A percentile compares a stretch with the other conserved stretches of the same genome.
Conservation (phyloP, 2,888 invertebrate species). For the Cotesia congregata region DNA sequence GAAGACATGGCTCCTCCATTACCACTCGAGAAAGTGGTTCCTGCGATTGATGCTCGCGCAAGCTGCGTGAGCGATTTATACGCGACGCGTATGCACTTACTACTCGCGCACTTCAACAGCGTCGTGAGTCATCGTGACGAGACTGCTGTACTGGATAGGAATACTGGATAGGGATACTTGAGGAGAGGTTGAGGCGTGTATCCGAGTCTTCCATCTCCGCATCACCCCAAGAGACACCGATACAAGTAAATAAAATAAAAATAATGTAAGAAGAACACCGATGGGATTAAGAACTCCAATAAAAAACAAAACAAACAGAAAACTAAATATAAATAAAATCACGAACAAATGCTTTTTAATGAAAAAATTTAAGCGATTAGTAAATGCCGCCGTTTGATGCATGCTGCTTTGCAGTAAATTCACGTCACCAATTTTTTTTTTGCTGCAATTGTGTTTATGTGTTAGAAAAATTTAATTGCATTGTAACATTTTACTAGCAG, state of each 20-base stretch:
- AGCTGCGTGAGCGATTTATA: constrained; percentile 57
- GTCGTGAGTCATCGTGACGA: constrained; percentile 57
- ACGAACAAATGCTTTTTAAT: background rate
- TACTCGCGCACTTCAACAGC: constrained; percentile 47
- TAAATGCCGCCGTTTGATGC: background rate
- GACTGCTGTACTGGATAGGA: constrained; percentile 41
- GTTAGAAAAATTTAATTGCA: background rate
- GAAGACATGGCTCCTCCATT: constrained; percentile 66
- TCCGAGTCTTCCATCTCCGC: constrained; percentile 21
- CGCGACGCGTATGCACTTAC: constrained; percentile 51
- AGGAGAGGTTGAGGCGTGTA: constrained; percentile 18
- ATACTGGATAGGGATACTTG: constrained; percentile 38
- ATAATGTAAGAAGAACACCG: background rate
- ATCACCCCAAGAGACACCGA: background rate
- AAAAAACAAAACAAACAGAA: background rate
- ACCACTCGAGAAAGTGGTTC: constrained; percentile 58
- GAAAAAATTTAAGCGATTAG: background rate
- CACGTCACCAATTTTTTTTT: background rate
- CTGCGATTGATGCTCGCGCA: constrained; percentile 55
- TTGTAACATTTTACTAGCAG: background rate
- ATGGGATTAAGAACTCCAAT: constrained; percentile 7
- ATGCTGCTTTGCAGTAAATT: background rate
- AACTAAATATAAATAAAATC: background rate
- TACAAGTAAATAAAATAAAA: constrained; percentile 3
- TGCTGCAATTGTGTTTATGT: background rate